These are phyloP conservation scores for Drosophila bipectinata DNA, from an alignment of 1,140 invertebrate genomes.

Conservation along the genomic window DNA sequence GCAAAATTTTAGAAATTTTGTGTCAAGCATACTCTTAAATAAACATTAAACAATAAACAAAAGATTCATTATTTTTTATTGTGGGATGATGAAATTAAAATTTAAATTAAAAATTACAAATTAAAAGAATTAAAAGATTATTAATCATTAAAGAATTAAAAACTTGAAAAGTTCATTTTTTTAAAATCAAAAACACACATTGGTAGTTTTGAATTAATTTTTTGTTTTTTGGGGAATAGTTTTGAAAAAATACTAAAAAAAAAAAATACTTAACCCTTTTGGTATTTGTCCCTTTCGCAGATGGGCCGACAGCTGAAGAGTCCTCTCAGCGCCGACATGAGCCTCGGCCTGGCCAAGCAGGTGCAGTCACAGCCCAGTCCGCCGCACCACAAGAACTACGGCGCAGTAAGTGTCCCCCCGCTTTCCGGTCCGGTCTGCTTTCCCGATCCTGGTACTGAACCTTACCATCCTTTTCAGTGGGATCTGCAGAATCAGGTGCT, in stretches of 20 bases:
- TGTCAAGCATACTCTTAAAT: background rate
- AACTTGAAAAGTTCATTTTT: no score
- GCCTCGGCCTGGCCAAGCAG: constrained; percentile 77
- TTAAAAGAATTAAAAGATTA: no score
- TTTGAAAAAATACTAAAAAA: background rate
- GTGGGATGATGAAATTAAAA: no score
- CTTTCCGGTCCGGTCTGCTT: background rate
- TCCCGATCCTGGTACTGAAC: background rate
- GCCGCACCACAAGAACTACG: constrained; percentile 86
- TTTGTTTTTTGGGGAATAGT: no score
- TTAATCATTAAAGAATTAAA: no score
- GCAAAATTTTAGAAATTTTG: constrained; percentile 1
- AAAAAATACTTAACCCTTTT: background rate
- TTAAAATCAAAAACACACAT: background rate
- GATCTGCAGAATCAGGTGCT: constrained; percentile 84
- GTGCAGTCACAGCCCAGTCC: constrained; percentile 86
- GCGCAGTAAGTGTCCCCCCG: constrained; percentile 81
- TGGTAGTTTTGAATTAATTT: no score
- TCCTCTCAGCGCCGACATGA: constrained; percentile 85
- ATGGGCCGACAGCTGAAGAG: constrained; percentile 85
- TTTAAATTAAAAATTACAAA: no score
- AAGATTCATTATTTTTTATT: background rate
- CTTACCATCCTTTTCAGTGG: constrained; percentile 57
- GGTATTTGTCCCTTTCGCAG: constrained; percentile 28
- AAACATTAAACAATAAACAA: background rate